Evolutionary conservation across 2,888 invertebrate species (phyloP), one percentile per base, ranked within the genome.

Genomic region (Hymenopus coronatus): DNA sequence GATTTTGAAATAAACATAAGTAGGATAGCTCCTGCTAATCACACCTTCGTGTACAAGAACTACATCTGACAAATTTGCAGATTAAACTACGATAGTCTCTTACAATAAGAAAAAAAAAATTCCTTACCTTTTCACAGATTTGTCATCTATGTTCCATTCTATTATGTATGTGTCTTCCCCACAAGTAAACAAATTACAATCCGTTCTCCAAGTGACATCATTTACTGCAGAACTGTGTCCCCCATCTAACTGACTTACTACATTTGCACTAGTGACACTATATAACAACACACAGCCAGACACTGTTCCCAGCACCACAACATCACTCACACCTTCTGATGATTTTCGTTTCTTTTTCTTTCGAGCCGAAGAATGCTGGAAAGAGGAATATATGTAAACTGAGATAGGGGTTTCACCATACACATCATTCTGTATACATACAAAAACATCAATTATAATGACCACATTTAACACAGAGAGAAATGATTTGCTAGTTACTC

Each of bases 241-340:
- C 85, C 94, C 95, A 90, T 93, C 93, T 92, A 96, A 93, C 28
- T 94, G 94, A 70, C 93, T 95, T 91, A 96, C 95, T 33, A 96
- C 93, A 92, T 95, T 95, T 28, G 95, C 96, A 92, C 95, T 95
- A 4, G 94, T 93, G 40, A 96, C 94, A 86, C 96, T 96, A 92
- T 97, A 98, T 90, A 97, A 93, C 70, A 97, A 93, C 88, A 98
- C 94, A 90, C 95, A 95, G 88, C 98, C 97, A 91, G 95, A 95
- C 3, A 94, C 94, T 28, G 97, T 97, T 87, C 97, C 97, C 92
- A 98, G 93, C 0, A 95, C 96, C 92, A 97, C 93, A 91, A 96
- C 93, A 89, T 95, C 92, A 81, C 90, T 88, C 33, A 93, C 93
- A 88, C 93, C 93, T 28, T 92, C 92, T 25, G 93, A 92, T 28